Evolutionary conservation across 2,797 vertebrate genomes (phyloP).

Genomic region (Cottoperca gobio): DNA sequence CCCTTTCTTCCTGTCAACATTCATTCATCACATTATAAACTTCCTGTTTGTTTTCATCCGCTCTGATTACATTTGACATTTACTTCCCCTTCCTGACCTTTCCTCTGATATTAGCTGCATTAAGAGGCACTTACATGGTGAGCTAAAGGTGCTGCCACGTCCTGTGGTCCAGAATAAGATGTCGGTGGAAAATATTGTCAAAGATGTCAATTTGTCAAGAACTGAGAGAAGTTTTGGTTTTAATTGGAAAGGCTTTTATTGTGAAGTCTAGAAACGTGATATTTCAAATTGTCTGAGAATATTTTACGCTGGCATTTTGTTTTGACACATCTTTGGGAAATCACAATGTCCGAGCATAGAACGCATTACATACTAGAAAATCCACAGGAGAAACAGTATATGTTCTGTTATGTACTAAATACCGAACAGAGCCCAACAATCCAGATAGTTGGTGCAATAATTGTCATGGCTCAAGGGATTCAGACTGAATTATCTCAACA

Average conservation of each 20-base stretch:
- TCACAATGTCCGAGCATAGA: no score
- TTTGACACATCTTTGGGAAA: no score
- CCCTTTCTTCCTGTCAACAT: constrained; percentile 58
- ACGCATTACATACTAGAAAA: no score
- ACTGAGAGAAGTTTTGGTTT: neutral
- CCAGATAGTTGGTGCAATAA: no score
- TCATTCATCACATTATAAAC: constrained; percentile 62
- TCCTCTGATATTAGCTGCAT: constrained; percentile 39
- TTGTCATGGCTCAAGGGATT: no score
- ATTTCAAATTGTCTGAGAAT: neutral
- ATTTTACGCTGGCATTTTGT: neutral
- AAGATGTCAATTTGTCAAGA: neutral
- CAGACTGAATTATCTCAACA: no score
- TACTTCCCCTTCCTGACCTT: constrained; percentile 55
- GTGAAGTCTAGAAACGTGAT: neutral
- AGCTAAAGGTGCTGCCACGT: constrained; percentile 26
- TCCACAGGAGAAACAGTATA: no score
- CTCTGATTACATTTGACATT: constrained; percentile 65
- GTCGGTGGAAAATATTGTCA: neutral
- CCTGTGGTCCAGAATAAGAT: neutral
- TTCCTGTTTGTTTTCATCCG: constrained; percentile 50
- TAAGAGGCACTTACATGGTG: constrained; percentile 9
- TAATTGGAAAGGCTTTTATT: neutral
- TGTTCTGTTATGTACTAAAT: no score
- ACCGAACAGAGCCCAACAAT: no score